phyloP scores from a whole-genome alignment of 2,888 invertebrate genomes.

The Entomobrya proxima region DNA sequence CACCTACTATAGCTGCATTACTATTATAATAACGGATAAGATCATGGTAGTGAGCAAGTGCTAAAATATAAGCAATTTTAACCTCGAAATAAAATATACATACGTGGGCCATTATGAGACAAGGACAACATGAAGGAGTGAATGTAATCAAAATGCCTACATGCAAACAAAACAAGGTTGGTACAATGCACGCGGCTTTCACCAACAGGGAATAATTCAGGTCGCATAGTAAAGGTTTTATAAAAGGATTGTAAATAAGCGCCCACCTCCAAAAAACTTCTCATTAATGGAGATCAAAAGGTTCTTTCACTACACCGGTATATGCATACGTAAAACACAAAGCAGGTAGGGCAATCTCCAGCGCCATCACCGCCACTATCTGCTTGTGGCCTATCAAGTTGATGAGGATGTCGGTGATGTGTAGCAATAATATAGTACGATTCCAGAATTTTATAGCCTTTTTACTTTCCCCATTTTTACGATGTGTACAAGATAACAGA shows the following conservation, averaged over 20 bases:
- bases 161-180: not conserved
- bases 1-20: too few relatives aligned
- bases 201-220: not conserved
- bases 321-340: not conserved
- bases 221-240: not conserved
- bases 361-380: too few relatives aligned
- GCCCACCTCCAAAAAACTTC: slow-evolving; percentile 25
- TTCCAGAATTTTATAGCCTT: slow-evolving; percentile 29
- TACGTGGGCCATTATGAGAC: not conserved
- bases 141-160: not conserved
- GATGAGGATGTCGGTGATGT: slow-evolving; percentile 15
- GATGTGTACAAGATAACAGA: slow-evolving; percentile 26
- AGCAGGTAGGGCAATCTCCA: not conserved
- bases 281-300: slow-evolving; percentile 51
- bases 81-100: not conserved
- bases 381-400: not conserved
- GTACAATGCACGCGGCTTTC: not conserved
- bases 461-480: slow-evolving; percentile 38
- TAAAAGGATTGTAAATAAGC: slow-evolving; percentile 26
- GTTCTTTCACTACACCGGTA: not conserved
- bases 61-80: too few relatives aligned
- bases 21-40: too few relatives aligned
- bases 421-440: slow-evolving; percentile 24
- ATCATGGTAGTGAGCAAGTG: too few relatives aligned
- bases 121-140: not conserved